Evolutionary conservation across 2,797 vertebrate genomes (phyloP), one percentile per base, ranked within the genome.

Genomic region (Coilia nasus): DNA sequence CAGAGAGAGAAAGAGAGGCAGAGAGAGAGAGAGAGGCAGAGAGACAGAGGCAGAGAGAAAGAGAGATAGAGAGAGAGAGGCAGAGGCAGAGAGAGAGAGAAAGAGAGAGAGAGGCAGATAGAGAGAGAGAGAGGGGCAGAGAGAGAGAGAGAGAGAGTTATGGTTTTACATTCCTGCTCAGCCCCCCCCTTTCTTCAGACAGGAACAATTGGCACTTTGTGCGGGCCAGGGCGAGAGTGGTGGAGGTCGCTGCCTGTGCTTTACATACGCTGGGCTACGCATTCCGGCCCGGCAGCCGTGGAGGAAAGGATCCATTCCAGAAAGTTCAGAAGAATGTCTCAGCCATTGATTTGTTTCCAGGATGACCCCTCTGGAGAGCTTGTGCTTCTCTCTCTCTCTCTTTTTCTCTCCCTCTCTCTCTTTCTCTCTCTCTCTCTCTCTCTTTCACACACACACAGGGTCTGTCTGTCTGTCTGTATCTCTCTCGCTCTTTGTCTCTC

Each of bases 161-260:
- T 88, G 88, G 82, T 89, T 90, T 88, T 88, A 90, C 92, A 93
- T 95, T 95, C 94, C 93, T 93, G 91, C 88, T 91, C 88, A 89
- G 47, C 67, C 91, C 92, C 92, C 92, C 93, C 91, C 93, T 95
- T 95, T 94, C 94, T 93, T 90, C 81, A 87, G 90, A 85, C 89
- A 92, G 93, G 93, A 89, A 95, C 96, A 96, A 92, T 94, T 86
- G 75, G 87, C 86, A 95, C 96, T 95, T 95, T 96, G 96, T 96
- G 92, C 83, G 83, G 90, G 7, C 9, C 50, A 41, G 28, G 11
- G 56, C 86, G 89, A 95, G 92, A 87, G 88, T 89, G 88, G 92
- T 93, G 86, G 90, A 90, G 94, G 90, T 93, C 81, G 86, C 90
- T 88, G 92, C 90, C 95, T 93, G 93, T 47, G 85, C 85, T 88